Conservation (phyloP, 2,113 vertebrate species). For the Clupea harengus region DNA sequence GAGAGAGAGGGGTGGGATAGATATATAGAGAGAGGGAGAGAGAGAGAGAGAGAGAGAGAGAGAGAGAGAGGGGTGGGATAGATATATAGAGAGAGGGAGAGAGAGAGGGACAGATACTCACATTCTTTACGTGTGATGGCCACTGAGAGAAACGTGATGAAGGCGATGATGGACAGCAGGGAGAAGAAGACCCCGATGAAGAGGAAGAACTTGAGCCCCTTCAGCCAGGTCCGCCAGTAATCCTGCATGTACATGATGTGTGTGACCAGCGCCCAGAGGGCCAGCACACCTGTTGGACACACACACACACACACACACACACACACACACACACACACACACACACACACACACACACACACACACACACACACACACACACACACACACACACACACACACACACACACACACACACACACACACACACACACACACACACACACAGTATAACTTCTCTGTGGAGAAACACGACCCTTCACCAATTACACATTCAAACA, state of each 20-base stretch:
- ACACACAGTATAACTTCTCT: not conserved
- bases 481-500: not conserved
- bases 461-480: not conserved
- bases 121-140: constrained; percentile 81
- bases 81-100: too few species aligned
- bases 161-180: constrained; percentile 73
- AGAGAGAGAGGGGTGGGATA: not conserved
- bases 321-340: not conserved
- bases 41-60: not conserved
- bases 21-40: not conserved
- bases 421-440: not conserved
- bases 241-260: constrained; percentile 97
- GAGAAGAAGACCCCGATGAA: constrained; percentile 80
- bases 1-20: not conserved
- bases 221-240: constrained; percentile 95
- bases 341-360: not conserved
- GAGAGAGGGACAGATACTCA: constrained; percentile 63
- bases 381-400: constrained; percentile 7
- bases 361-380: not conserved
- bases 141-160: constrained; percentile 80
- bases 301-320: constrained; percentile 8
- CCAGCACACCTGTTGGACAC: constrained; percentile 81
- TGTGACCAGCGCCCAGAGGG: constrained; percentile 89
- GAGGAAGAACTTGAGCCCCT: constrained; percentile 90
- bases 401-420: not conserved